A percentile compares a stretch with the other conserved stretches of the same genome.
Evolutionary conservation across 2,113 vertebrate genomes (phyloP).

Genomic region (Corydoras maculifer): DNA sequence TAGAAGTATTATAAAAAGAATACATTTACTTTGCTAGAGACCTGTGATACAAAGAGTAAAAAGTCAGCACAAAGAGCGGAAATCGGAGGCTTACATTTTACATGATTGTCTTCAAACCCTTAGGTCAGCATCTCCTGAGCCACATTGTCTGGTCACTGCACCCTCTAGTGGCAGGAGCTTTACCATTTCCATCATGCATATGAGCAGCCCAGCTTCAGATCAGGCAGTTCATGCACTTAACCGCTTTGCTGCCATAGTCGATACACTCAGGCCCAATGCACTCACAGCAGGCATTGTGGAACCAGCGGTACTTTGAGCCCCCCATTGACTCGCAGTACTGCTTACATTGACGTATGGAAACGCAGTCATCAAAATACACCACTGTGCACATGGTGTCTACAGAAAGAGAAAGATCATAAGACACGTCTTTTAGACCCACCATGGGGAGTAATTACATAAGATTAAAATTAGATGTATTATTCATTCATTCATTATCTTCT

Average conservation of each 20-base stretch:
- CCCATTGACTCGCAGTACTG: slow-evolving; percentile 97
- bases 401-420: slow-evolving; percentile 11
- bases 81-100: slow-evolving; percentile 34
- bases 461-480: too few species aligned
- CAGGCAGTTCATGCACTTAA: slow-evolving; percentile 97
- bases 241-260: slow-evolving; percentile 94
- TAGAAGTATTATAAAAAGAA: slow-evolving; percentile 10
- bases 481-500: too few species aligned
- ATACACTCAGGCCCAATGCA: slow-evolving; percentile 95
- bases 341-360: slow-evolving; percentile 97
- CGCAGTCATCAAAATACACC: slow-evolving; percentile 98
- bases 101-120: slow-evolving; percentile 22
- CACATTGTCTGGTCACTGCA: slow-evolving; percentile 3
- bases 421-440: not conserved
- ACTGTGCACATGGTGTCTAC: slow-evolving; percentile 93
- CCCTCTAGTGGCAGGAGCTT: slow-evolving; percentile 26
- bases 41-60: slow-evolving; percentile 23
- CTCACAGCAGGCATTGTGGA: slow-evolving; percentile 98
- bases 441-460: too few species aligned
- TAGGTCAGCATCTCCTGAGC: slow-evolving; percentile 11
- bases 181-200: not conserved
- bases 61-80: slow-evolving; percentile 17
- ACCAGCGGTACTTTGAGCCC: slow-evolving; percentile 97
- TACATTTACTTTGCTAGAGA: slow-evolving; percentile 18
- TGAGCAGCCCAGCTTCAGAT: slow-evolving; percentile 63